Conservation (phyloP, 2,888 invertebrate genomes). For the Herminia tarsipennalis region DNA sequence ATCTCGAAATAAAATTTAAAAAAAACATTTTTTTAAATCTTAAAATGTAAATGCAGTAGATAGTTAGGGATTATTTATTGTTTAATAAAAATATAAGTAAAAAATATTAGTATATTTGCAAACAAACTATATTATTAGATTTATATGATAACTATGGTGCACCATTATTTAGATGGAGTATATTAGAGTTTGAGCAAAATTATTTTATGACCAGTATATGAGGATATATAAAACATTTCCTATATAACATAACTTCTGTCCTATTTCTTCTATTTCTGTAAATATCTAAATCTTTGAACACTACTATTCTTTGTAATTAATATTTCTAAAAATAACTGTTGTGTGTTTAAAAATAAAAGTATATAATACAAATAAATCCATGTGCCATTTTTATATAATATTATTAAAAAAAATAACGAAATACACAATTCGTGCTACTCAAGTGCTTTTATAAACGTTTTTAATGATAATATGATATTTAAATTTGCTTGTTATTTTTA, state of each 20-base stretch:
- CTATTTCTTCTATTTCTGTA: slow-evolving; percentile 67
- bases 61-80: slow-evolving; percentile 63
- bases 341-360: slow-evolving; percentile 68
- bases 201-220: slow-evolving; percentile 45
- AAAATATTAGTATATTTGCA: slow-evolving; percentile 57
- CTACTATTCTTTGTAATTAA: slow-evolving; percentile 58
- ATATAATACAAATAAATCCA: slow-evolving; percentile 64
- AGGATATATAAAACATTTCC: slow-evolving; percentile 44
- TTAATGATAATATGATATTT: slow-evolving; percentile 73
- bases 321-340: slow-evolving; percentile 65
- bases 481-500: slow-evolving; percentile 82
- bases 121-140: slow-evolving; percentile 68
- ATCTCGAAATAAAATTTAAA: slow-evolving; percentile 33
- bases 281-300: slow-evolving; percentile 69
- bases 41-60: slow-evolving; percentile 68
- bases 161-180: slow-evolving; percentile 73
- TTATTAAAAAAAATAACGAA: slow-evolving; percentile 48
- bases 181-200: slow-evolving; percentile 57
- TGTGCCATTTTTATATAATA: slow-evolving; percentile 75
- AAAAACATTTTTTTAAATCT: slow-evolving; percentile 29
- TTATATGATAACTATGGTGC: slow-evolving; percentile 74
- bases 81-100: slow-evolving; percentile 51
- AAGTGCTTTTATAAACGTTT: slow-evolving; percentile 82
- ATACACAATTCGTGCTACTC: slow-evolving; percentile 75
- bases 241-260: slow-evolving; percentile 65